phyloP scores from a whole-genome alignment of 2,797 vertebrate species.

The Notamacropus eugenii region DNA sequence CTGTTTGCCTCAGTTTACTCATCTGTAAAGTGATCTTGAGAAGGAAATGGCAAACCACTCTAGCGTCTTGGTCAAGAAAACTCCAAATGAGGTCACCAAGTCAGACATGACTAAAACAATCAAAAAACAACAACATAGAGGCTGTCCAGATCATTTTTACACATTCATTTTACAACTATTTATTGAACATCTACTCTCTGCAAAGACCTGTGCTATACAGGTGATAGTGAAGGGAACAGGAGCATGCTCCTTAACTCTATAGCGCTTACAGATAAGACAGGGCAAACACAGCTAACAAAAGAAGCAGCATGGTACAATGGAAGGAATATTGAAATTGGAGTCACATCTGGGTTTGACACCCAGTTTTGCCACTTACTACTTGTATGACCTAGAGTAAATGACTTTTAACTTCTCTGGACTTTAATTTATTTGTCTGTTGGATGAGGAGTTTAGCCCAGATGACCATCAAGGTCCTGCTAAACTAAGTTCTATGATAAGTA shows the following conservation, averaged over 20 bases:
- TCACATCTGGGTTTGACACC: neutral
- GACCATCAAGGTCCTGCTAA: neutral
- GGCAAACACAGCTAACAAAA: neutral
- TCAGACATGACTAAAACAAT: neutral
- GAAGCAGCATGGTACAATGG: neutral
- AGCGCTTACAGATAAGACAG: neutral
- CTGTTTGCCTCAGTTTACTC: neutral
- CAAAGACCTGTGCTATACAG: neutral
- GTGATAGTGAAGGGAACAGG: neutral
- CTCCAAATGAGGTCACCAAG: neutral
- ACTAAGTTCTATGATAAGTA: neutral
- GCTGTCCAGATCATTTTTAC: neutral
- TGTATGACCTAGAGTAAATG: neutral
- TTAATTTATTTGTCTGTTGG: neutral
- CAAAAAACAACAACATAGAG: neutral
- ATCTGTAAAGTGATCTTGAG: neutral
- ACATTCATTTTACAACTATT: neutral
- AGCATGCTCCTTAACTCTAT: neutral
- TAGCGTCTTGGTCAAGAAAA: neutral
- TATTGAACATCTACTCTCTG: neutral
- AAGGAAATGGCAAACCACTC: neutral
- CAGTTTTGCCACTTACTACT: neutral
- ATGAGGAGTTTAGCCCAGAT: neutral
- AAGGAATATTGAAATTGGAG: neutral
- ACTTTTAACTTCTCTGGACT: neutral